Evolutionary conservation across 2,888 invertebrate species (phyloP), one percentile per base, ranked within the genome.

Genomic region (Pheosia gnoma): DNA sequence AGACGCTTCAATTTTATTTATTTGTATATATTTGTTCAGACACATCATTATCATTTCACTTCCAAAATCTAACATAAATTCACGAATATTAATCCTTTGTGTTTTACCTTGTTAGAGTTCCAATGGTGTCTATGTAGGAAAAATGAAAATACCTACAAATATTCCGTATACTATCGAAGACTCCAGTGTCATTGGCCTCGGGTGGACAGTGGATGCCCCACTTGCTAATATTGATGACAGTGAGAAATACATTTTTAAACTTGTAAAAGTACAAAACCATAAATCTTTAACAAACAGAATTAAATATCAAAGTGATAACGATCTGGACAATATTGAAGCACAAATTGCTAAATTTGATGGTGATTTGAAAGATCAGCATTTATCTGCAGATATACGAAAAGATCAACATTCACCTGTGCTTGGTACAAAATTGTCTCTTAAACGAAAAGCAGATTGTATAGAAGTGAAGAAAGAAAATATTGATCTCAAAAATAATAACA

Each of bases 61-160:
- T 25, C 25, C 2, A 25, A 25, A 25, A 25, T 25, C 25, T 25
- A 25, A 25, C 25, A 41, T 41, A 7, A 41, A 7, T 41, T 41
- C 41, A 41, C 8, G 41, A 7, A 8, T 8, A 41, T 41, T 41
- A 7, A 41, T 41, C 6, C 8, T 41, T 7, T 41, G 41, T 41
- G 3, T 41, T 41, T n/a, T 13, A 43, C 39, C n/a, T 66, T 88
- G 91, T 67, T 77, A 95, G 95, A 95, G 95, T 79, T 86, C 94
- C 4, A 95, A 95, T 89, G 95, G 95, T 58, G 88, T 95, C 36
- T 95, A 82, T 81, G 82, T 95, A 59, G 95, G 95, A 59, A 81
- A 83, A 3, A 76, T 74, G 5, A 85, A 77, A 77, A 93, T 95
- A 70, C 67, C 81, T 11, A 78, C 87, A 49, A 84, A 87, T 54